Base-by-base conservation (phyloP, 1,140 invertebrate species). In the Dendroctonus valens region DNA sequence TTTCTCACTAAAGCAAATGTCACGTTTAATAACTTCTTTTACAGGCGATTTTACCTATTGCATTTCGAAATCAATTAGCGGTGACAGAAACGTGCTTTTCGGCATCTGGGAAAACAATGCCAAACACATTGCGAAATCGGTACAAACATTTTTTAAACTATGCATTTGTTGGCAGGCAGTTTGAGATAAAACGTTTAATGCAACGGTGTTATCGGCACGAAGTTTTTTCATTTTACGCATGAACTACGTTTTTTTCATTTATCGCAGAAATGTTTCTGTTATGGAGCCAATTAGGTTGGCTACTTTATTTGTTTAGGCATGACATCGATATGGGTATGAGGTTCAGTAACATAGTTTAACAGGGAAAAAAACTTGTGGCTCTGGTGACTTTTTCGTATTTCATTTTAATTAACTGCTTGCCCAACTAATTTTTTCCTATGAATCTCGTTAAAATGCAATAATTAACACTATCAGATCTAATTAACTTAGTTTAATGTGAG, bases 231-330 rank as follows among this genome's bases (percentile, higher is more conserved):
- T 58, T 58, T n/a, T 37, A 58, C 40, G 41, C 39, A 12, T 44
- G 39, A 42, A 42, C 55, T 58, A 58, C 41, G 39, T 49, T 59
- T 49, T 59, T 59, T 59, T 40, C n/a, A n/a, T 55, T 58, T 59
- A 59, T 59, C 42, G 58, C 58, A 59, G 42, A 59, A 58, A 58
- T 44, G 41, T 48, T 59, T 59, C 42, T 59, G 44, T 49, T 58
- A 58, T 26, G 41, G 40, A 37, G 58, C 42, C 58, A 59, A 59
- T 59, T 49, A 59, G 58, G 40, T 58, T 44, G 41, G 55, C 5
- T 2, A 8, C 7, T 54, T 54, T 42, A 44, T 14, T 44, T 58
- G 41, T 14, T 7, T 12, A 44, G 8, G 40, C 53, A 9, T 7
- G 39, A 6, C 38, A 40, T 38, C 53, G 15, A 55, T 40, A 41